Evolutionary conservation across 2,113 vertebrate genomes (phyloP).

Genomic region (Rhinolophus sinicus): DNA sequence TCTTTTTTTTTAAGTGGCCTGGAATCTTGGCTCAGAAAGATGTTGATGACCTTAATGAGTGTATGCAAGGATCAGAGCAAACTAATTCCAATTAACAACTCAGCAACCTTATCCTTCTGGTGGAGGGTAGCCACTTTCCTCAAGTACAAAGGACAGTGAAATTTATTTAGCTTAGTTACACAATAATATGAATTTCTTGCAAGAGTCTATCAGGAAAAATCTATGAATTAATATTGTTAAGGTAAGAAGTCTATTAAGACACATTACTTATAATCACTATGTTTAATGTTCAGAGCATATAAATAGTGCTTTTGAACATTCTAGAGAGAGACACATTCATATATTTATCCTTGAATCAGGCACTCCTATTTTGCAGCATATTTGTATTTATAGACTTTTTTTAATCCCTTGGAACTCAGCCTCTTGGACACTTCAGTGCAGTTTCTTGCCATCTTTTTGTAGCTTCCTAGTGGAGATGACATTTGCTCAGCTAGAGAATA

Average conservation of each 20-base stretch:
- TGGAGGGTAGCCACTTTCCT: conserved; percentile 63
- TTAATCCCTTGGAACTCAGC: conserved; percentile 70
- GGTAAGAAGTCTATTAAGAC: conserved; percentile 40
- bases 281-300: conserved; percentile 2
- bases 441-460: conserved; percentile 73
- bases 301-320: conserved; percentile 42
- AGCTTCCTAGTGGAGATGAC: conserved; percentile 79
- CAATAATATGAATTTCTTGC: conserved; percentile 29
- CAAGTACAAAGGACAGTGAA: conserved; percentile 38
- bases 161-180: conserved; percentile 54
- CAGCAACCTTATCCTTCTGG: neutral
- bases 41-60: conserved; percentile 27
- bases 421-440: conserved; percentile 71
- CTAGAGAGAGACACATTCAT: conserved; percentile 24
- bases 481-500: conserved; percentile 80
- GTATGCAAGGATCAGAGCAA: conserved; percentile 12
- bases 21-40: conserved; percentile 25
- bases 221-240: conserved; percentile 61
- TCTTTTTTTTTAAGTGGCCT: neutral
- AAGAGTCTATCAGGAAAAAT: conserved; percentile 36
- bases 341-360: conserved; percentile 72
- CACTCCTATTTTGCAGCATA: conserved; percentile 66
- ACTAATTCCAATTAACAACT: conserved; percentile 51
- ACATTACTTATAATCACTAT: conserved; percentile 16
- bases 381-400: conserved; percentile 75